Evolutionary conservation across 2,888 invertebrate species (phyloP), one percentile per base, ranked within the genome.

Genomic region (Drosophila suboccidentalis): DNA sequence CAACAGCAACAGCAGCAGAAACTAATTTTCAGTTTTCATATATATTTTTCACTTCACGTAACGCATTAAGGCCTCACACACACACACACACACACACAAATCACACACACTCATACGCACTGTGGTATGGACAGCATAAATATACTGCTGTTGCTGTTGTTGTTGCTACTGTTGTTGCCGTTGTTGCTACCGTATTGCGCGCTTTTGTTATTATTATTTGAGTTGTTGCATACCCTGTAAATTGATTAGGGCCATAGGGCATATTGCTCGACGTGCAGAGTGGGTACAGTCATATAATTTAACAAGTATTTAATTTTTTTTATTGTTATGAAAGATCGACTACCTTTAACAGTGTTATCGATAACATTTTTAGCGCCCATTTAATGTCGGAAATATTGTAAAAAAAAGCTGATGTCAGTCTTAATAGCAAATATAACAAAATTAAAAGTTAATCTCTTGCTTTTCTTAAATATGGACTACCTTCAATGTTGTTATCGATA

Each of bases 131-230:
- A 22, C 49, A 64, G 63, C 74, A 74, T 67, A 74, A 60, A 61
- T 71, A 74, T 63, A 13, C 13, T 47, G 47, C 76, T 46, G 68
- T 15, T 59, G 26, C 19, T 32, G 74, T 50, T 55, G 39, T 53
- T 55, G 29, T 36, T 44, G 43, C 26, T 67, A 62, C 71, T 65
- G 55, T 63, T 70, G 73, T 73, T 50, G 54, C 54, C 43, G 53
- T 41, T 66, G 53, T 36, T 64, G 77, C 76, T 76, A 78, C 86
- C 57, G 80, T 76, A 67, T 86, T 80, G 64, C 80, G 71, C 86
- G 71, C 75, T 80, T 85, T 80, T 78, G 78, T 88, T 79, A 76
- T 78, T 79, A 76, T 78, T 83, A 80, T 84, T 88, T 85, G 82
- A 82, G 60, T 75, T 78, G 29, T 43, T 57, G 29, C 19, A 74